Evolutionary conservation across 2,888 invertebrate genomes (phyloP).

Genomic region (Euspilapteryx auroguttella): DNA sequence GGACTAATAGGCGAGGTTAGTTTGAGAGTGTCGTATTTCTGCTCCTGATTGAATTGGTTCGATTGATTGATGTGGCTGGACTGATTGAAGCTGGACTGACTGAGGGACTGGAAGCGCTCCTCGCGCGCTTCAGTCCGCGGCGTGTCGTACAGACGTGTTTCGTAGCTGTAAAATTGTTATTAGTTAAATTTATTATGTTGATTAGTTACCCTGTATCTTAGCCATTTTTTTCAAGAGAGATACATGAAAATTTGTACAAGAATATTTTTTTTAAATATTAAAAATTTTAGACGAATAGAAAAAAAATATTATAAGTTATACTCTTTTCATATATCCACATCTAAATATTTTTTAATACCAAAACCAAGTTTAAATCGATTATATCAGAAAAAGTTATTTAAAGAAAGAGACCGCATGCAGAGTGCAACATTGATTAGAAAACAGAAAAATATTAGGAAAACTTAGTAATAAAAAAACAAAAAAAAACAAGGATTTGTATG

Average conservation of each 20-base stretch:
- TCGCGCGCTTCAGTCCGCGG: constrained; percentile 34
- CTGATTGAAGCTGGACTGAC: too few species aligned
- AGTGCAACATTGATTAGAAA: constrained; percentile 13
- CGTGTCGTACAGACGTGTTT: constrained; percentile 57
- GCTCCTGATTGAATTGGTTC: constrained; percentile 26
- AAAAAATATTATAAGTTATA: too few species aligned
- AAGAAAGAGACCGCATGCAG: constrained; percentile 25
- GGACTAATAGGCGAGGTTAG: constrained; percentile 34
- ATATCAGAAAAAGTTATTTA: too few species aligned
- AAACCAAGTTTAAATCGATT: too few species aligned
- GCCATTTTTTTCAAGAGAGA: constrained; percentile 10
- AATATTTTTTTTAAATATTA: too few species aligned
- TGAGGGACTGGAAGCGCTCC: constrained; percentile 18
- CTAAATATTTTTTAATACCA: too few species aligned
- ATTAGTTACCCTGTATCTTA: background rate
- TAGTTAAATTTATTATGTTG: constrained; percentile 3
- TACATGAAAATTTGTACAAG: too few species aligned
- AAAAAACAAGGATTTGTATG: constrained; percentile 1
- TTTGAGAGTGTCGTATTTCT: constrained; percentile 37
- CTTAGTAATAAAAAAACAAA: background rate
- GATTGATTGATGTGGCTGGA: too few species aligned
- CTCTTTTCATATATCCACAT: too few species aligned
- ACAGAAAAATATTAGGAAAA: background rate
- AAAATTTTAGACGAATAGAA: too few species aligned
- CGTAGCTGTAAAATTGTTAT: constrained; percentile 41